These are phyloP conservation scores for Pitangus sulphuratus DNA, from an alignment of 2,797 vertebrate species.

Conservation along the genomic window DNA sequence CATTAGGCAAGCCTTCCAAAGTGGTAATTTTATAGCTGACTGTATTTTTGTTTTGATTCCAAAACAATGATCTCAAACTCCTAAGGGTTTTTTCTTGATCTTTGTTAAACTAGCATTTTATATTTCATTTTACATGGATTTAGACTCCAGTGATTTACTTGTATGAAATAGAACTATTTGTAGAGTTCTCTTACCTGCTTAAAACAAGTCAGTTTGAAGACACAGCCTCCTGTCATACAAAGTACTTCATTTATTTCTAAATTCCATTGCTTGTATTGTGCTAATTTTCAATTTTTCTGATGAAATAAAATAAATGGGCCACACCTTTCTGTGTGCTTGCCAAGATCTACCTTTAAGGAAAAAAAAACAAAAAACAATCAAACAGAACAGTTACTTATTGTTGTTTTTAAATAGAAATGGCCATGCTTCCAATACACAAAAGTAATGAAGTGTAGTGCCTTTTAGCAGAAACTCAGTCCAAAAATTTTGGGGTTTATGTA, in stretches of 20 bases:
- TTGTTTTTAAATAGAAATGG: not conserved
- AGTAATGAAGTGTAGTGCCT: not conserved
- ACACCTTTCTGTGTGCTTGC: not conserved
- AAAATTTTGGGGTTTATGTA: rapidly evolving
- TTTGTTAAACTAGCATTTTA: not conserved
- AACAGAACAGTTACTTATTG: not conserved
- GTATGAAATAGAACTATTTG: not conserved
- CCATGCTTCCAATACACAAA: not conserved
- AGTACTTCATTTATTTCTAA: not conserved
- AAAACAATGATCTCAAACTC: not conserved
- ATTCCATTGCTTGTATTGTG: not conserved
- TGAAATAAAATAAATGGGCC: not conserved
- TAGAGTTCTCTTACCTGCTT: not conserved
- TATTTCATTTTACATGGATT: not conserved
- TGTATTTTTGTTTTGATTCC: not conserved
- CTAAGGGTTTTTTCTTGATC: not conserved
- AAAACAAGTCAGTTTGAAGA: not conserved
- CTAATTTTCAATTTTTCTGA: not conserved
- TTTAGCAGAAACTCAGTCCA: not conserved
- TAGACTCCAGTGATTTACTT: not conserved
- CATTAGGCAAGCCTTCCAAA: not conserved
- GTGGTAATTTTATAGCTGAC: not conserved
- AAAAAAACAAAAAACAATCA: not conserved
- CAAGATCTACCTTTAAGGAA: not conserved
- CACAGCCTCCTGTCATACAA: not conserved